phyloP scores from a whole-genome alignment of 2,888 invertebrate genomes.

The Venustoraphidia nigricollis region DNA sequence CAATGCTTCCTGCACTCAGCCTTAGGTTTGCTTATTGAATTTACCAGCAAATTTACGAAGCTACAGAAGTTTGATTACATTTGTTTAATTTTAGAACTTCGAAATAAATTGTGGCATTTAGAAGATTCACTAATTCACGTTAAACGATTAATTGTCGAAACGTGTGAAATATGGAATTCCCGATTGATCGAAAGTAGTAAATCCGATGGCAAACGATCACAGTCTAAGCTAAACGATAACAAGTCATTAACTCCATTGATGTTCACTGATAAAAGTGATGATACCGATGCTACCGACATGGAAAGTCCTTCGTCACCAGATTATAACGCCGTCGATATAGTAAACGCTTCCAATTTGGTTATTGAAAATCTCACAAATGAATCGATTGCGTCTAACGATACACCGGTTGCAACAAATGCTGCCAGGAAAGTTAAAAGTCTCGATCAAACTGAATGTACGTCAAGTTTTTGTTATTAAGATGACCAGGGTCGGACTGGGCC shows the following conservation, averaged over 20 bases:
- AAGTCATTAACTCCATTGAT: too few species aligned
- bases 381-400: not conserved
- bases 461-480: too few species aligned
- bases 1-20: too few species aligned
- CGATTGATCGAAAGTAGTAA: constrained; percentile 29
- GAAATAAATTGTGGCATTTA: constrained; percentile 30
- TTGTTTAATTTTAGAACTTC: constrained; percentile 17
- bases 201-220: not conserved
- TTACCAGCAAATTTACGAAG: not conserved
- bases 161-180: constrained; percentile 54
- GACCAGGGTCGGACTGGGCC: too few species aligned
- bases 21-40: not conserved
- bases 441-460: constrained; percentile 29
- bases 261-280: not conserved
- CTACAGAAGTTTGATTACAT: not conserved
- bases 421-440: constrained; percentile 29
- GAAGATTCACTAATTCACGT: constrained; percentile 46
- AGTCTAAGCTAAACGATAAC: too few species aligned
- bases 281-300: constrained; percentile 13
- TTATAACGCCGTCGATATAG: constrained; percentile 5
- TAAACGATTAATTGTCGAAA: constrained; percentile 51
- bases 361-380: not conserved
- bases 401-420: constrained; percentile 15
- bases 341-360: constrained; percentile 1
- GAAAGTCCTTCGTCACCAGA: constrained; percentile 16